Conservation (phyloP, 2,113 vertebrate genomes). For the Rafetus swinhoei region DNA sequence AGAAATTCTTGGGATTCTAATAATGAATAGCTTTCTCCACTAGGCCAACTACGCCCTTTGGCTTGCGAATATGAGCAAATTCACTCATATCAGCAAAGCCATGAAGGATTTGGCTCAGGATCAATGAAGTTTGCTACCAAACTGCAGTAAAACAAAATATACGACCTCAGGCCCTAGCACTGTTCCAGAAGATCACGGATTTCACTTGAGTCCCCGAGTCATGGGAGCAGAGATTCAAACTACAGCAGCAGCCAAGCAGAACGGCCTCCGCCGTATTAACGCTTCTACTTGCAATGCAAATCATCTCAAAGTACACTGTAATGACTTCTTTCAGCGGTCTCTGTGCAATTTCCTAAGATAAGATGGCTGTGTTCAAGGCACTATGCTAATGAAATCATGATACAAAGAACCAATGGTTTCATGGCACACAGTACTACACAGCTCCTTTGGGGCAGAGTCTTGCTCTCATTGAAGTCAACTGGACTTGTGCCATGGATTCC, state of each 20-base stretch:
- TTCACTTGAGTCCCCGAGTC: background rate
- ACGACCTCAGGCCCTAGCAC: background rate
- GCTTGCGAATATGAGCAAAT: fast-evolving
- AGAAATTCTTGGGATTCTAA: background rate
- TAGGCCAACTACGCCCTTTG: background rate
- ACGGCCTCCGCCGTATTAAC: background rate
- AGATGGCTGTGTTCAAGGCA: background rate
- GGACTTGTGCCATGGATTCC: background rate
- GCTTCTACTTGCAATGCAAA: background rate
- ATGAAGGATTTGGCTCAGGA: fast-evolving
- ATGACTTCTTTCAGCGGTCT: background rate
- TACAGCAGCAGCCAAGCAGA: background rate
- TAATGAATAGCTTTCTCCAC: background rate
- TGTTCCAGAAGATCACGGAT: background rate
- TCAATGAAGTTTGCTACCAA: background rate
- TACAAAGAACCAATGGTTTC: background rate
- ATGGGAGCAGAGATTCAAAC: background rate
- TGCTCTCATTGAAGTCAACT: background rate
- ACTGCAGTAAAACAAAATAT: background rate
- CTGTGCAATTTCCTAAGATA: background rate
- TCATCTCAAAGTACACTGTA: background rate
- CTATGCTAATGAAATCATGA: fast-evolving
- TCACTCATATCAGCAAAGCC: background rate
- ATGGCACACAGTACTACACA: fast-evolving
- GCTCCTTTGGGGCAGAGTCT: background rate